Evolutionary conservation across 2,113 vertebrate genomes (phyloP), one percentile per base, ranked within the genome.

Genomic region (Budorcas taxicolor): DNA sequence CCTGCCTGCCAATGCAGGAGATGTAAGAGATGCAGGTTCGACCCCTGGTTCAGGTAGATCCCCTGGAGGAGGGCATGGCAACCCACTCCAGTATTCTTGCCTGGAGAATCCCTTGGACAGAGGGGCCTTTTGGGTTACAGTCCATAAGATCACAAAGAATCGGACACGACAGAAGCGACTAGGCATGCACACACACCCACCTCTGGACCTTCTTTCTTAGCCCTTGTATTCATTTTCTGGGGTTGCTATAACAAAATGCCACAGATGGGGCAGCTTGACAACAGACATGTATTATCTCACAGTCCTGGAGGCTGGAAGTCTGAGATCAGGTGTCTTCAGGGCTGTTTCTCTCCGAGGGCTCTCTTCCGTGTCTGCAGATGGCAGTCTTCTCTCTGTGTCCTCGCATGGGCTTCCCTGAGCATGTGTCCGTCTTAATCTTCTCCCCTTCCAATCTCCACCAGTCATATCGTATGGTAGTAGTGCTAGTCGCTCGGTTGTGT

Each of bases 111-210:
- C 40, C 40, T 27, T 43, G 36, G 71, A 76, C 71, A 76, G 71
- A 25, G 12, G 12, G 43, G 71, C 3, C 40, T 76, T 40, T 25
- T 1, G 40, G 71, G 3, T 12, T 76, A 27, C 40, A 76, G 71
- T 27, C 23, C 71, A 76, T 12, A 43, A 13, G 40, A 76, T 76
- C 0, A 0, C 12, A 76, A 43, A 76, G 11, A 76, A 27, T 19
- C 0, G 2, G 71, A 43, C 71, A 76, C 0, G 6, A 27, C 23
- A 0, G 12, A 76, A 74, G n/a, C 0, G 3, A 23, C 19, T 23
- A 74, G 21, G 67, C 67, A 74, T 71, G n/a, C n/a, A 71, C 67
- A 36, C 17, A 23, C 5, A 8, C 15, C 3, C 15, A 17, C 31
- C 62, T 64, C 62, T 64, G 31, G 31, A 31, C 21, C 13, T 36